These are phyloP conservation scores for Polypterus senegalus DNA, from an alignment of 2,113 vertebrate genomes.

Conservation along the genomic window DNA sequence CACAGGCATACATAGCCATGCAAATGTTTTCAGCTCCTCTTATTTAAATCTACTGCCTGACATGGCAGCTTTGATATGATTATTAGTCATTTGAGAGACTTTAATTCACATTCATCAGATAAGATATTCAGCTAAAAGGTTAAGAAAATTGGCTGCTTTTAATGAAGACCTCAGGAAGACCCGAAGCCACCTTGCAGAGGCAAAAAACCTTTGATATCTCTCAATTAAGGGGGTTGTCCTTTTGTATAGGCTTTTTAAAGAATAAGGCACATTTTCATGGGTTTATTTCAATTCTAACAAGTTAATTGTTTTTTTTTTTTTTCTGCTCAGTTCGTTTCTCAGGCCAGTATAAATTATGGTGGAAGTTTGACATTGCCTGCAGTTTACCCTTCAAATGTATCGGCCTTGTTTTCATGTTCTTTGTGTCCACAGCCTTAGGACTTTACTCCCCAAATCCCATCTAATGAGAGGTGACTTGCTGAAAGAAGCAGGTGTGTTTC, in stretches of 20 bases:
- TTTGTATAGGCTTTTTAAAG: neutral
- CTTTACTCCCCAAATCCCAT: no score
- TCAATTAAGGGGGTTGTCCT: conserved; percentile 15
- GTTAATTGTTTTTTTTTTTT: conserved; percentile 23
- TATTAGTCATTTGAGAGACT: conserved; percentile 93
- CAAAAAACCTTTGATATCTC: conserved; percentile 46
- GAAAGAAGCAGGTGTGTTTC: no score
- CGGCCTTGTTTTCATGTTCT: no score
- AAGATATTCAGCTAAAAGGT: conserved; percentile 77
- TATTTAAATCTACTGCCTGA: conserved; percentile 97
- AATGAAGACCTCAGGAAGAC: conserved; percentile 65
- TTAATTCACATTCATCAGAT: conserved; percentile 86
- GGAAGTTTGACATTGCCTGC: no score
- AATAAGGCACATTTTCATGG: conserved; percentile 37
- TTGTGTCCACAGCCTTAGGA: no score
- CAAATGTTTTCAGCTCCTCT: conserved; percentile 93
- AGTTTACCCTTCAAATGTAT: no score
- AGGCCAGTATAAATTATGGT: no score
- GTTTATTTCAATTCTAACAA: conserved; percentile 45
- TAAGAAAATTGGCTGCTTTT: conserved; percentile 77
- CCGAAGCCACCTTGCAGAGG: conserved; percentile 43
- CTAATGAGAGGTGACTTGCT: no score
- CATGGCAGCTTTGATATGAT: conserved; percentile 97
- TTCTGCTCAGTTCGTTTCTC: no score
- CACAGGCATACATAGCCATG: conserved; percentile 82